Conservation (phyloP, 2,888 invertebrate genomes). For the Dorcus parallelipipedus region DNA sequence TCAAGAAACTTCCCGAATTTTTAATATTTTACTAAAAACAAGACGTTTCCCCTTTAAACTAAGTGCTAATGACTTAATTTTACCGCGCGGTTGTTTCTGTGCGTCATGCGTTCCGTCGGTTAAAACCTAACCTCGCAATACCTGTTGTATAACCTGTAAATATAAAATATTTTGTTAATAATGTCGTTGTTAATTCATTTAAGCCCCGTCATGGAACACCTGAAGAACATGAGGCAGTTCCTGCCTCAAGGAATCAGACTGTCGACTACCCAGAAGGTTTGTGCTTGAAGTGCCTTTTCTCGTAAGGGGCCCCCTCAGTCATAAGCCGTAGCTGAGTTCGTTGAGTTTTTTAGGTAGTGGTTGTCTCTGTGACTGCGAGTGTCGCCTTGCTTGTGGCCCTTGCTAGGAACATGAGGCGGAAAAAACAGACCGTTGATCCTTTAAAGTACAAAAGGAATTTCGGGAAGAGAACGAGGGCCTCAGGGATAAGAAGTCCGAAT, state of each 20-base stretch:
- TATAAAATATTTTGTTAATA: slow-evolving; percentile 14
- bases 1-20: slow-evolving; percentile 5
- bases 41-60: background rate
- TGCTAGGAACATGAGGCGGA: slow-evolving; percentile 73
- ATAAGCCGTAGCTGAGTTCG: background rate
- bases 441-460: slow-evolving; percentile 57
- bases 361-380: slow-evolving; percentile 73
- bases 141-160: slow-evolving; percentile 13
- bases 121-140: slow-evolving; percentile 9
- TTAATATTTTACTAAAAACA: slow-evolving; percentile 1
- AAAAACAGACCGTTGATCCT: slow-evolving; percentile 62
- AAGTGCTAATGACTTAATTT: slow-evolving; percentile 3
- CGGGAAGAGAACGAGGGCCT: slow-evolving; percentile 58
- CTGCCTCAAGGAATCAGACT: slow-evolving; percentile 51
- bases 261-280: slow-evolving; percentile 69
- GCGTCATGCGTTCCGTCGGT: background rate
- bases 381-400: slow-evolving; percentile 78
- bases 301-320: background rate
- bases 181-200: slow-evolving; percentile 55
- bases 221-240: slow-evolving; percentile 54
- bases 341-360: slow-evolving; percentile 55
- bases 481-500: slow-evolving; percentile 67
- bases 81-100: background rate
- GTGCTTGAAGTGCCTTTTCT: background rate
- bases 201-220: slow-evolving; percentile 54